phyloP scores from a whole-genome alignment of 2,113 vertebrate genomes.

The Baryphthengus martii region DNA sequence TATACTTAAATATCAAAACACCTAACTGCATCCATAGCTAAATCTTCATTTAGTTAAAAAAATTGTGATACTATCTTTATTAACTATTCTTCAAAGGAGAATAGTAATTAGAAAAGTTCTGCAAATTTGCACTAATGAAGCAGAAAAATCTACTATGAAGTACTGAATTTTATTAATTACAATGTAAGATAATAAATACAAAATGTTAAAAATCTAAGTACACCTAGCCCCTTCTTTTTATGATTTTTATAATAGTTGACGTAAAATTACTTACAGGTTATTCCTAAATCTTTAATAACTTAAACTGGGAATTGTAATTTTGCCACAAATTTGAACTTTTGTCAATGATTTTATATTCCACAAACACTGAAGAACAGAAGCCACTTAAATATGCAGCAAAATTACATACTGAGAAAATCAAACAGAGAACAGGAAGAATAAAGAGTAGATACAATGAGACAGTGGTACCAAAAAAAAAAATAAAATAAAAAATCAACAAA shows the following conservation, averaged over 20 bases:
- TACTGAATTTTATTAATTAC: background rate
- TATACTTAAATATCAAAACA: background rate
- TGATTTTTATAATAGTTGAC: background rate
- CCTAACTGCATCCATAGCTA: slow-evolving; percentile 2
- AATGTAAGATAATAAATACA: background rate
- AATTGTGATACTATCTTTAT: slow-evolving; percentile 33
- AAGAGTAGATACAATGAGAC: background rate
- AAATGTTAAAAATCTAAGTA: background rate
- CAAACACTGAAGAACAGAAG: background rate
- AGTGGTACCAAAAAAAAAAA: background rate
- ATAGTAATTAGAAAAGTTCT: slow-evolving; percentile 42
- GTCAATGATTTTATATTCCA: background rate
- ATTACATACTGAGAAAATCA: background rate
- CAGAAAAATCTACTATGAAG: slow-evolving; percentile 37
- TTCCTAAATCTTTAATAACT: background rate
- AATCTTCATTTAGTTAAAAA: background rate
- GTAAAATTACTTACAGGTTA: background rate
- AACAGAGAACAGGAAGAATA: background rate
- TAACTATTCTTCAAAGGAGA: slow-evolving; percentile 56
- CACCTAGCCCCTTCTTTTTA: background rate
- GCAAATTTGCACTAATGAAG: slow-evolving; percentile 61
- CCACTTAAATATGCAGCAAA: background rate
- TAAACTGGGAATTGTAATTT: background rate
- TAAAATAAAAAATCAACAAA: too few relatives aligned
- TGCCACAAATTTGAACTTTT: background rate